phyloP scores from a whole-genome alignment of 2,113 vertebrate genomes.

The Tor tambroides region DNA sequence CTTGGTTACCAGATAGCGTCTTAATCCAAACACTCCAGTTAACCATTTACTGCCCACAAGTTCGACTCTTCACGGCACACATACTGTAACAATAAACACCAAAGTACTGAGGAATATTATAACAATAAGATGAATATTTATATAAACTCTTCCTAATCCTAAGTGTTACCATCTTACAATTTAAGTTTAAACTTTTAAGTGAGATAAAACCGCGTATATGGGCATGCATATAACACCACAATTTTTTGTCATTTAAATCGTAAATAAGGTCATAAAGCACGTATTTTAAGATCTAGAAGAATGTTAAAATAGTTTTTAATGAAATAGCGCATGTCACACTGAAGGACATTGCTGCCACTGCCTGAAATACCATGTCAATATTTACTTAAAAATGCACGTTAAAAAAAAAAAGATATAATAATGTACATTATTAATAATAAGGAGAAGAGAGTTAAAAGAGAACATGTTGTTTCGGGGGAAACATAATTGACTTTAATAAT shows the following conservation, averaged over 20 bases:
- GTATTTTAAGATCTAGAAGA: too few relatives aligned
- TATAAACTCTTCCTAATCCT: neutral
- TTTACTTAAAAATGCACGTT: too few relatives aligned
- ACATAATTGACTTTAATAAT: slow-evolving; percentile 8
- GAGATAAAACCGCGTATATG: too few relatives aligned
- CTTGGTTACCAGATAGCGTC: slow-evolving; percentile 80
- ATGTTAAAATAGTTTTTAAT: too few relatives aligned
- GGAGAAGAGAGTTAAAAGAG: neutral
- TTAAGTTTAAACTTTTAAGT: neutral
- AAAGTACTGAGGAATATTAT: neutral
- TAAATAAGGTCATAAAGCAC: too few relatives aligned
- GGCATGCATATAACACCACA: too few relatives aligned
- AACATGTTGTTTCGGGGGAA: neutral
- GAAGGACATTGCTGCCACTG: too few relatives aligned
- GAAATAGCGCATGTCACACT: too few relatives aligned
- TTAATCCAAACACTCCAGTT: slow-evolving; percentile 80
- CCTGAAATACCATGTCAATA: too few relatives aligned
- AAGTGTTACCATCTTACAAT: neutral
- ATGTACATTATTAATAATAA: neutral
- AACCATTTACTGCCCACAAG: slow-evolving; percentile 67
- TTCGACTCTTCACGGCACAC: neutral
- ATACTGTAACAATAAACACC: neutral
- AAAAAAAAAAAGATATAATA: too few relatives aligned
- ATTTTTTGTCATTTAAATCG: too few relatives aligned
- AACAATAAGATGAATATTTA: neutral